Evolutionary conservation across 1,140 invertebrate species (phyloP), one percentile per base, ranked within the genome.

Genomic region (Pseudomyrmex gracilis): DNA sequence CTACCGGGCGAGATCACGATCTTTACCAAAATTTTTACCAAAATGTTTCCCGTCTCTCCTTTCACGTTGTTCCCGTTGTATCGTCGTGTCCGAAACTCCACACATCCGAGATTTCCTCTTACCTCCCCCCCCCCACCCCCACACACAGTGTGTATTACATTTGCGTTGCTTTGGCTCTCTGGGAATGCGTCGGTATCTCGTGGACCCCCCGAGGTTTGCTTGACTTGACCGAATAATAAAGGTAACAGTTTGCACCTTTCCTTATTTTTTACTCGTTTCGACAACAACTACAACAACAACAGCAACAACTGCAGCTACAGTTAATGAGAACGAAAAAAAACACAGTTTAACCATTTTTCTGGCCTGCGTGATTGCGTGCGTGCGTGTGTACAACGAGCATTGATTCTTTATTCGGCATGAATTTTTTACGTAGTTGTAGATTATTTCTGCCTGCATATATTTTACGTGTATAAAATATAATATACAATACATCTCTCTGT

Each of bases 101-200:
- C 22, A n/a, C n/a, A 22, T 43, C 20, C 63, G 43, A 67, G 7
- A 57, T 3, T 20, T 58, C 76, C 22, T 55, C 20, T 22, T 73
- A 34, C 78, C n/a, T n/a, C n/a, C n/a, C n/a, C n/a, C n/a, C n/a
- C n/a, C n/a, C n/a, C n/a, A n/a, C n/a, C n/a, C 91, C 89, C 84
- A 92, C 80, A 93, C 93, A 94, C 93, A 94, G 91, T 95, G 94
- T 95, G 92, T 94, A 94, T 94, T 94, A 93, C 92, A 93, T 94
- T 94, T 94, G 93, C 94, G 94, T 95, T 95, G 95, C 95, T 95
- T 95, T 95, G 95, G 95, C 94, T 95, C 94, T 94, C 93, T 95
- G 93, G 94, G 95, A 95, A 95, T 95, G 95, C 94, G 93, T 95
- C 94, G 94, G 93, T 95, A 94, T 95, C 93, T 94, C 93, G 94